Percentiles rank a stretch among this genome's conserved stretches.
These are phyloP conservation scores for Gadus macrocephalus DNA, from an alignment of 2,113 vertebrate genomes.

Conservation along the genomic window DNA sequence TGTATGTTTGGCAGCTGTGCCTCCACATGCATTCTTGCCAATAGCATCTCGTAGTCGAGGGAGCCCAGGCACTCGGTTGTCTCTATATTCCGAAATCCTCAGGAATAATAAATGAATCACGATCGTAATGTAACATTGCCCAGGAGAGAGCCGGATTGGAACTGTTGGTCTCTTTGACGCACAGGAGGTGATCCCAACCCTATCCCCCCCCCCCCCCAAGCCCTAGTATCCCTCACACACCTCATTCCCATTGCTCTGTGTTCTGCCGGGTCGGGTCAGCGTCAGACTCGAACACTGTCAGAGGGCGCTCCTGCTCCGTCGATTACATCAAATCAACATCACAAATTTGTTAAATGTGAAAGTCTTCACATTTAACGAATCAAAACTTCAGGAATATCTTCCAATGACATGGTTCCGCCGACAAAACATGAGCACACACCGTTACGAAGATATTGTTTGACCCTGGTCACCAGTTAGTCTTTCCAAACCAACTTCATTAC, in stretches of 20 bases:
- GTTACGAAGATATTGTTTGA: too few species aligned
- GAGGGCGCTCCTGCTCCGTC: slow-evolving; percentile 35
- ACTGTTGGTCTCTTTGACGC: slow-evolving; percentile 8
- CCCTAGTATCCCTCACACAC: slow-evolving; percentile 36
- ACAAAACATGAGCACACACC: too few species aligned
- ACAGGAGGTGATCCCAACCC: slow-evolving; percentile 32
- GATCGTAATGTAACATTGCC: neutral
- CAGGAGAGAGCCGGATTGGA: neutral
- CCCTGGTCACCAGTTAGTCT: too few species aligned
- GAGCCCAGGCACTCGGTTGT: slow-evolving; percentile 24
- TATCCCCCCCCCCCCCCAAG: slow-evolving; percentile 28
- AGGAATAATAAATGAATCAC: slow-evolving; percentile 22
- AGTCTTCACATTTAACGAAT: too few species aligned
- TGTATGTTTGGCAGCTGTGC: slow-evolving; percentile 9
- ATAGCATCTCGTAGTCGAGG: slow-evolving; percentile 33
- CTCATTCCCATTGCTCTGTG: slow-evolving; percentile 23
- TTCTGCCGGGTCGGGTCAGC: slow-evolving; percentile 49
- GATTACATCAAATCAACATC: slow-evolving; percentile 30
- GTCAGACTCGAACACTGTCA: slow-evolving; percentile 56
- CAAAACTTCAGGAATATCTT: too few species aligned
- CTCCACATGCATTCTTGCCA: slow-evolving; percentile 31
- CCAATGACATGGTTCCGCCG: too few species aligned
- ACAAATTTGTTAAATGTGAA: neutral
- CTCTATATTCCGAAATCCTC: slow-evolving; percentile 19
- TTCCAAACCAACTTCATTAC: too few species aligned